A percentile compares a stretch with the other conserved stretches of the same genome.
Conservation (phyloP, 2,113 vertebrate species). For the Bostrychus sinensis region DNA sequence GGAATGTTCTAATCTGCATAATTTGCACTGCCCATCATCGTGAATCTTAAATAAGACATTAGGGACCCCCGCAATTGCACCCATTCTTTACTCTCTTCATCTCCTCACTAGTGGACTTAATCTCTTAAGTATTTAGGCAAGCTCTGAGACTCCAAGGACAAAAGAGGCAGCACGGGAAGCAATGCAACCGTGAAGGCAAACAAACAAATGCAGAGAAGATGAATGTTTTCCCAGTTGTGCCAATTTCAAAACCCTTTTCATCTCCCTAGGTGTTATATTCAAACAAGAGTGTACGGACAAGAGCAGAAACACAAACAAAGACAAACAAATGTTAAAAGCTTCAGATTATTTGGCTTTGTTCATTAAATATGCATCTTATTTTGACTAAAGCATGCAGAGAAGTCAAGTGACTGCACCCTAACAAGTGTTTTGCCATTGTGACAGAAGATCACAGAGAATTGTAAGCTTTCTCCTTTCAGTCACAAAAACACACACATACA, state of each 20-base stretch:
- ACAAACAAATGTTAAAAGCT: background rate
- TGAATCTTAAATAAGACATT: constrained; percentile 68
- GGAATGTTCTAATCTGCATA: constrained; percentile 60
- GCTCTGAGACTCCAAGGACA: constrained; percentile 53
- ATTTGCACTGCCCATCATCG: constrained; percentile 63
- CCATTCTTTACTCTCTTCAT: constrained; percentile 14
- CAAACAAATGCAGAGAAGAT: constrained; percentile 60
- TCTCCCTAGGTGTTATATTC: constrained; percentile 28
- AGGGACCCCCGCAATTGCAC: constrained; percentile 52
- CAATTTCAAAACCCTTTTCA: constrained; percentile 42
- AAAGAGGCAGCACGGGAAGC: constrained; percentile 29
- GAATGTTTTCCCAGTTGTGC: constrained; percentile 42
- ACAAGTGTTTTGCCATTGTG: background rate
- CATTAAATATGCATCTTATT: background rate
- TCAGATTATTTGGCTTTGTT: background rate
- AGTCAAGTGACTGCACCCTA: background rate
- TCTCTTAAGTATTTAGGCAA: constrained; percentile 56
- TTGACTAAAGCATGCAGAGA: background rate
- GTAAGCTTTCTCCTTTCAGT: background rate
- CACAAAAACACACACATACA: background rate
- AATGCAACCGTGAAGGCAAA: constrained; percentile 51
- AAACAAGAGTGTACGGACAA: constrained; percentile 18
- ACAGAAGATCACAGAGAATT: background rate
- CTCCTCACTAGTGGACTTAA: constrained; percentile 33
- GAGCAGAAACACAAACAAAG: constrained; percentile 1